A percentile compares a stretch with the other conserved stretches of the same genome.
Evolutionary conservation across 2,113 vertebrate species (phyloP).

Genomic region (Tragulus kanchil): DNA sequence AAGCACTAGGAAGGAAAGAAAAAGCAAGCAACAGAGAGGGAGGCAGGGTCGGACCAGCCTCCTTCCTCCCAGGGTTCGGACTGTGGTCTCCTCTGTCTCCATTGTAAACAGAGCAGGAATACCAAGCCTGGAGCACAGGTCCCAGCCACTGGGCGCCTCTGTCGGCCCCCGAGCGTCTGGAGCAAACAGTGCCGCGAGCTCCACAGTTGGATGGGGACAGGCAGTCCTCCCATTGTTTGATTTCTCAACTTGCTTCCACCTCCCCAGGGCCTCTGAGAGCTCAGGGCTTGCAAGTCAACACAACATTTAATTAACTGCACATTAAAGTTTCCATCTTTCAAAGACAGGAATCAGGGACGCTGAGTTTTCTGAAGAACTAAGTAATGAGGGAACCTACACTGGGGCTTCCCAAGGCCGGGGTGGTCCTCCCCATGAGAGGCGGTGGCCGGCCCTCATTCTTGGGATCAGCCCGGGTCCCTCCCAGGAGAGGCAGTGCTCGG

Average conservation of each 20-base stretch:
- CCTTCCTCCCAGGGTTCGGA: neutral
- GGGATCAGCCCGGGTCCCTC: neutral
- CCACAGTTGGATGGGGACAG: conserved; percentile 50
- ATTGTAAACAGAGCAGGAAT: conserved; percentile 36
- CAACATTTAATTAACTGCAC: conserved; percentile 83
- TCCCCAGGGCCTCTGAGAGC: conserved; percentile 66
- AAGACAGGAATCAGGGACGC: conserved; percentile 75
- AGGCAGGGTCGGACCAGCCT: neutral
- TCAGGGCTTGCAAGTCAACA: conserved; percentile 76
- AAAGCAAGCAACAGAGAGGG: neutral
- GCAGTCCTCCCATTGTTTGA: conserved; percentile 63
- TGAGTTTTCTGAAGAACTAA: conserved; percentile 51
- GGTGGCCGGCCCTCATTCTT: neutral
- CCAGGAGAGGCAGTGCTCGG: neutral
- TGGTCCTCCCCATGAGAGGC: neutral
- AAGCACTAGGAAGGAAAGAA: neutral
- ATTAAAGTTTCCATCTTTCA: conserved; percentile 76
- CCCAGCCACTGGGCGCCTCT: neutral
- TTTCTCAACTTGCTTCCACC: conserved; percentile 72
- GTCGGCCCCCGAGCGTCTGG: neutral
- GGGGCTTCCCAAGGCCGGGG: neutral
- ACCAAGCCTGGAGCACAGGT: fast-evolving
- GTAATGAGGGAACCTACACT: conserved; percentile 73
- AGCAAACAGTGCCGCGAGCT: conserved; percentile 49
- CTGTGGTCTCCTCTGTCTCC: neutral